These are phyloP conservation scores for Drosophila willistoni DNA, from an alignment of 1,140 invertebrate genomes.

Conservation along the genomic window DNA sequence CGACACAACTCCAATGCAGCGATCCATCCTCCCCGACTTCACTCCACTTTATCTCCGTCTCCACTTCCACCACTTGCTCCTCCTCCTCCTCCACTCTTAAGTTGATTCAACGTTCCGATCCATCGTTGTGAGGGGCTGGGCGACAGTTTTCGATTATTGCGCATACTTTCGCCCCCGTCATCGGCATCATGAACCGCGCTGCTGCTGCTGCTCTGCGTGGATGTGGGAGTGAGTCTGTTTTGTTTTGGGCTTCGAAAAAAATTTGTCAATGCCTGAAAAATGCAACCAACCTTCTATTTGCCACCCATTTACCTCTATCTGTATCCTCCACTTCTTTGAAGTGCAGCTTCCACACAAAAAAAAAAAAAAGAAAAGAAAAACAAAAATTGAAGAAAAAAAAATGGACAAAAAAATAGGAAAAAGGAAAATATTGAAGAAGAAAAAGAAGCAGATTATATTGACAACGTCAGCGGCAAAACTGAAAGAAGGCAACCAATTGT, in stretches of 20 bases:
- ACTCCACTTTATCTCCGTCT: conserved; percentile 5
- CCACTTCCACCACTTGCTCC: not conserved
- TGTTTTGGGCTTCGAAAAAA: conserved; percentile 61
- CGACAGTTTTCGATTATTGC: conserved; percentile 78
- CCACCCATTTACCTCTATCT: not conserved
- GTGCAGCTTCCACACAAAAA: conserved; percentile 12
- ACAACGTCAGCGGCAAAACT: conserved; percentile 37
- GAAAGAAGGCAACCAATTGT: conserved; percentile 5
- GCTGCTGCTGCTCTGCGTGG: conserved; percentile 20
- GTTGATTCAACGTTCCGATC: conserved; percentile 20
- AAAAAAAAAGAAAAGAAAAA: not conserved
- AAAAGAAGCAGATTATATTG: conserved; percentile 58
- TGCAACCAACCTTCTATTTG: conserved; percentile 28
- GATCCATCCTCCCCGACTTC: not conserved
- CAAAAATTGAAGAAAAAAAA: too few relatives aligned
- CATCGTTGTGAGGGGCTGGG: conserved; percentile 44
- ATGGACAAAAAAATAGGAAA: not conserved
- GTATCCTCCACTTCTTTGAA: not conserved
- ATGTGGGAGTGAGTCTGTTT: conserved; percentile 36
- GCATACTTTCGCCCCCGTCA: conserved; percentile 64
- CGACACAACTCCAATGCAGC: conserved; percentile 3
- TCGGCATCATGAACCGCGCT: conserved; percentile 26
- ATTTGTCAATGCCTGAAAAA: conserved; percentile 77
- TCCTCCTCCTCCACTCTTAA: too few relatives aligned
- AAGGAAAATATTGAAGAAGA: conserved; percentile 15